Base-by-base conservation (phyloP, 2,797 vertebrate genomes). In the Lacerta viridis region DNA sequence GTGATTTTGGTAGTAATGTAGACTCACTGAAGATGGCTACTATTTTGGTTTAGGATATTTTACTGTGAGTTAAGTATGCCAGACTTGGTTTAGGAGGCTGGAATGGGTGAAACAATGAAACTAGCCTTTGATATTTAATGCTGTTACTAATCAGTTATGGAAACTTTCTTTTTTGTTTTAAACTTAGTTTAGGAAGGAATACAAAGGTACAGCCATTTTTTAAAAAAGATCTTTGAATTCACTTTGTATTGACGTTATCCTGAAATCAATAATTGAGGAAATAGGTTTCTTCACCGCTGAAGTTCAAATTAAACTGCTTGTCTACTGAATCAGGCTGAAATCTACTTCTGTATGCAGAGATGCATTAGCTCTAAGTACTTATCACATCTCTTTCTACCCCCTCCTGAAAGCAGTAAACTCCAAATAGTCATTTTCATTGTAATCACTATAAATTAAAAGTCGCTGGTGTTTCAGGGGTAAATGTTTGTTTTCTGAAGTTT, bases 401-500 rank as follows among this genome's bases (percentile, higher is more conserved):
- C 3, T 74, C 79, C 87, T 77, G 43, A 87, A 90, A 23, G 1
- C 50, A 68, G 0, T n/a, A 15, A 27, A 88, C 75, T 86, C 83
- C 36, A 84, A 92, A 61, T 72, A 0, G 0, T 59, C 27, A 43
- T 85, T 92, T 90, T 18, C 75, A 41, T 87, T 92, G 55, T n/a
- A 82, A 7, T 90, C 39, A 75, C 15, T 71, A 10, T 43, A 89
- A 69, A 64, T 82, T 50, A 25, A 88, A 88, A 0, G 39, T 74
- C 55, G 3, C 80, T 82, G 2, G 41, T 88, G 15, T 81, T 91
- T 88, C 77, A 7, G n/a, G 83, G 29, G 15, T 3, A 81, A 76
- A 68, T 85, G 39, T 8, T 87, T 18, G 8, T 90, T 92, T 90
- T 79, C 27, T 82, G 76, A 83, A 2, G 0, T 87, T 91, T 88